Percentiles rank a stretch among this genome's conserved stretches.
Conservation (phyloP, 2,113 vertebrate species). For the Pao palembangensis region DNA sequence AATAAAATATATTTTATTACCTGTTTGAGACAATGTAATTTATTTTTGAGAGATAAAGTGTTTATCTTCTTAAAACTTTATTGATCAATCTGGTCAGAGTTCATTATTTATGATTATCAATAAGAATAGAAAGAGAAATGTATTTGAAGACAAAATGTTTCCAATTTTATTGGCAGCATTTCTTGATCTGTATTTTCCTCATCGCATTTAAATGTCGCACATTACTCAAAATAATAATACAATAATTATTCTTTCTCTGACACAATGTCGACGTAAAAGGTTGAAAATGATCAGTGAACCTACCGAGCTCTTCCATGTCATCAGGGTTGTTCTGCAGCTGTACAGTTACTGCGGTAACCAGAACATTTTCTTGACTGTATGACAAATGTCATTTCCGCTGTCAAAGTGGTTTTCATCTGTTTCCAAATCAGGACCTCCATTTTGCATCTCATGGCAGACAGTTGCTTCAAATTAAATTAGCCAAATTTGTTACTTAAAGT, state of each 20-base stretch:
- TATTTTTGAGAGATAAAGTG: too few species aligned
- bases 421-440: not conserved
- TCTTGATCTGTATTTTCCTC: not conserved
- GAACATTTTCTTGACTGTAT: not conserved
- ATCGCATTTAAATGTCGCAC: not conserved
- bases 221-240: not conserved
- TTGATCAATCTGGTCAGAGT: too few species aligned
- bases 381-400: constrained; percentile 46
- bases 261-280: not conserved
- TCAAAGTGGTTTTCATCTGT: constrained; percentile 1
- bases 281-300: constrained; percentile 23
- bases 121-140: too few species aligned
- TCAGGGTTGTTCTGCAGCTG: constrained; percentile 8
- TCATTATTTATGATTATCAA: too few species aligned
- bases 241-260: not conserved
- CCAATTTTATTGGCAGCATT: too few species aligned
- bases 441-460: not conserved
- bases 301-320: constrained; percentile 69
- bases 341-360: constrained; percentile 31
- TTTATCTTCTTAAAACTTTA: too few species aligned
- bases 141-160: too few species aligned
- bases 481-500: too few species aligned
- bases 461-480: too few species aligned
- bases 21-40: too few species aligned
- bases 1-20: too few species aligned